Conservation (phyloP, 2,888 invertebrate species). For the Drosophila infuscata region DNA sequence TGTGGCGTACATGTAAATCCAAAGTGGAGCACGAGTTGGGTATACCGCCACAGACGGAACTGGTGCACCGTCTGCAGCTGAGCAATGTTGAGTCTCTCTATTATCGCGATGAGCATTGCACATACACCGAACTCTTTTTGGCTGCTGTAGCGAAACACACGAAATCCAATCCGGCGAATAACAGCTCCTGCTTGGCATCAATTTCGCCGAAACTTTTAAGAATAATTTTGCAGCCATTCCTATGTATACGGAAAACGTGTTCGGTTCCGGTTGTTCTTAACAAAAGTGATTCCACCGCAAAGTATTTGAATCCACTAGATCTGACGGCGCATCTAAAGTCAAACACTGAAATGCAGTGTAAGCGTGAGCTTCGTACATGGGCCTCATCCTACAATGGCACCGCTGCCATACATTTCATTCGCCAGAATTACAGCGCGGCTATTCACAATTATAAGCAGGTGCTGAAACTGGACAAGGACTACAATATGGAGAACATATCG, state of each 20-base stretch:
- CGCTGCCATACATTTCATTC: constrained; percentile 88
- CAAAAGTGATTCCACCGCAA: constrained; percentile 62
- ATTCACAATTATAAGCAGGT: constrained; percentile 88
- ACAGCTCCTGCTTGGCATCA: constrained; percentile 80
- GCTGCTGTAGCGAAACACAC: constrained; percentile 83
- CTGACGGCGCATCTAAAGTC: constrained; percentile 88
- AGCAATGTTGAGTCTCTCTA: constrained; percentile 91
- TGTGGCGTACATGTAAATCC: constrained; percentile 90
- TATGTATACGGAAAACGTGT: constrained; percentile 89
- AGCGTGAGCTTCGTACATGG: constrained; percentile 88
- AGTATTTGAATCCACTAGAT: constrained; percentile 88
- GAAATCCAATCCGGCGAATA: constrained; percentile 31
- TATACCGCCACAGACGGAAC: constrained; percentile 88
- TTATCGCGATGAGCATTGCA: constrained; percentile 88
- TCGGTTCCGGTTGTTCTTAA: constrained; percentile 86
- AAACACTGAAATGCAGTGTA: constrained; percentile 87
- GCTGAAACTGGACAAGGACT: constrained; percentile 85
- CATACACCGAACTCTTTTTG: constrained; percentile 86
- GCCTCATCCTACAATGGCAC: constrained; percentile 89
- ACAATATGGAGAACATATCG: constrained; percentile 73
- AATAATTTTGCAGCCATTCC: constrained; percentile 87
- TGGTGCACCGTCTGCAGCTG: constrained; percentile 88
- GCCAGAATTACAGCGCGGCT: constrained; percentile 86
- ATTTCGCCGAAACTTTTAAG: constrained; percentile 85
- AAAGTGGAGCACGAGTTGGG: constrained; percentile 89